Percentiles rank a stretch among this genome's conserved stretches.
These are phyloP conservation scores for Cladopsammia gracilis DNA, from an alignment of 64 coral and sea anemone species.

Conservation along the genomic window DNA sequence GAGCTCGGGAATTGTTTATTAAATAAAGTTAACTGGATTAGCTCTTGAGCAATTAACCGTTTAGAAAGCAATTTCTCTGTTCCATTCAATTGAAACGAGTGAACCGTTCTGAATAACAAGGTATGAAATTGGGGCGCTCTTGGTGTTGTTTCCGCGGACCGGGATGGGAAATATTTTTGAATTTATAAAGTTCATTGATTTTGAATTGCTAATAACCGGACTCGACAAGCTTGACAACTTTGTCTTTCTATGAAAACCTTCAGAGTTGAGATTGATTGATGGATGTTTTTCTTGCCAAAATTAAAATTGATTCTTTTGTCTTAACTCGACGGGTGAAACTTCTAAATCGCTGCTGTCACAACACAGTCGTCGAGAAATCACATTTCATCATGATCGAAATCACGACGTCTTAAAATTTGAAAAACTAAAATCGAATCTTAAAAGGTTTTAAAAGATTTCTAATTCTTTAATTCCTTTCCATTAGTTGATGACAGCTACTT, in stretches of 20 bases:
- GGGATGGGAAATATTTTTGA: not conserved
- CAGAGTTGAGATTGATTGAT: constrained; percentile 53
- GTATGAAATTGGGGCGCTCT: not conserved
- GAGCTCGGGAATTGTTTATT: constrained; percentile 54
- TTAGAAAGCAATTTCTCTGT: constrained; percentile 37
- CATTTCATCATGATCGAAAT: not conserved
- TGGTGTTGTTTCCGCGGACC: not conserved
- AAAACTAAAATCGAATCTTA: constrained; percentile 26
- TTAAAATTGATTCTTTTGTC: constrained; percentile 54
- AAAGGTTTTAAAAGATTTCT: constrained; percentile 55
- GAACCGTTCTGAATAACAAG: constrained; percentile 12
- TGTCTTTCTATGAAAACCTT: constrained; percentile 31
- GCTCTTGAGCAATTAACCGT: constrained; percentile 64
- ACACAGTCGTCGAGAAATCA: constrained; percentile 14
- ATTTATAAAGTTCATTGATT: constrained; percentile 47
- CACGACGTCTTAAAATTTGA: constrained; percentile 22
- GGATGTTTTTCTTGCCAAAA: constrained; percentile 33
- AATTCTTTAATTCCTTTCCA: constrained; percentile 16
- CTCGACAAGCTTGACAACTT: constrained; percentile 50
- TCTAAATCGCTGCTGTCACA: constrained; percentile 41
- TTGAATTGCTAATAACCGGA: constrained; percentile 59
- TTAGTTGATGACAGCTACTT: constrained; percentile 48
- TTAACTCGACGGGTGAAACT: constrained; percentile 38
- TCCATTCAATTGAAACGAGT: not conserved
- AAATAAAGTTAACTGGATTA: constrained; percentile 70